Evolutionary conservation across 92 coral and sea anemone genomes (phyloP), one percentile per base, ranked within the genome.

Genomic region (Paramuricea clavata): DNA sequence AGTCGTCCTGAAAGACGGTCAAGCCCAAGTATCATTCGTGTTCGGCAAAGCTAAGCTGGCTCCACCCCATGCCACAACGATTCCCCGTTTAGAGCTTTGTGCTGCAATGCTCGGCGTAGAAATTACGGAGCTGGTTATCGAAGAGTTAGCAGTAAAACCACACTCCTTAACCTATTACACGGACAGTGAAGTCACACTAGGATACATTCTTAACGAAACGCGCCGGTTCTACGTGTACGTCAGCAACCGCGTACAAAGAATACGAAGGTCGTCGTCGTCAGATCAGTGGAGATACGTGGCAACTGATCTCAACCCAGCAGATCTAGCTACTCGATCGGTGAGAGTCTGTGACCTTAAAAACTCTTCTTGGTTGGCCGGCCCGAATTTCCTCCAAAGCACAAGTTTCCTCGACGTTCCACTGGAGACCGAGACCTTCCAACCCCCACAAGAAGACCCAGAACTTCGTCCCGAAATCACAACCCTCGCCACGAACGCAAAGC

Each of bases 231-330:
- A 84, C 86, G 35, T n/a, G n/a, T n/a, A n/a, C n/a, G n/a, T n/a
- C n/a, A n/a, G n/a, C n/a, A n/a, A n/a, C n/a, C 79, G 93, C 15
- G 93, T 90, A 9, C 87, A 85, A 28, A 83, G 84, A 28, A 86
- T 80, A 35, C 79, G 87, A 68, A 85, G 82, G 39, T 41, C 90
- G 6, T 85, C 90, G 9, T 54, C 81, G n/a, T 90, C 90, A 15
- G 56, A 80, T 12, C 87, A 90, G 56, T 90, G 93, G 93, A 77
- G 50, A 27, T 80, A 90, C 56, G 87, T 81, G 21, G 75, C 83
- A 16, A 90, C 90, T 15, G 72, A 86, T 64, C 83, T 72, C 34
- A 90, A 90, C 42, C 93, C 93, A 23, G 85, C 93, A 12, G 93
- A 85, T 54, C 35, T 85, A 21, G 93, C 93, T 10, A 86, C 90